A percentile compares a stretch with the other conserved stretches of the same genome.
Conservation (phyloP, 2,888 invertebrate species). For the Operophtera brumata region DNA sequence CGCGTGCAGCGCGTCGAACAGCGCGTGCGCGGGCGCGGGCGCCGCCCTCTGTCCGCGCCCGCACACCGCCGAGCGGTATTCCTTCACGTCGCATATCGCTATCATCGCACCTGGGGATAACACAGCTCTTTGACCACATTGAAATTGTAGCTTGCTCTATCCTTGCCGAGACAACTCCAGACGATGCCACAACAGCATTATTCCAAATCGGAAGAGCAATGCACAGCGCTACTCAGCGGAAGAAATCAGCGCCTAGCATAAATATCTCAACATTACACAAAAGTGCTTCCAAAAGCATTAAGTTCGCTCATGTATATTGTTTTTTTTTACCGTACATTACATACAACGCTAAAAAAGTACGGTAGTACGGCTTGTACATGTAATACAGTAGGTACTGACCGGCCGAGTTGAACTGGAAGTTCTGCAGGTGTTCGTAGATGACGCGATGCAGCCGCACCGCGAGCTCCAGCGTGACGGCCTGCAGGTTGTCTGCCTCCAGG, state of each 20-base stretch:
- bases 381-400: slow-evolving; percentile 73
- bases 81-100: slow-evolving; percentile 98
- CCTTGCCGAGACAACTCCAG: no score
- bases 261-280: no score
- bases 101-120: slow-evolving; percentile 90
- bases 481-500: slow-evolving; percentile 95
- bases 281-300: no score
- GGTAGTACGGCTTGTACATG: no score
- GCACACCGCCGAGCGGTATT: slow-evolving; percentile 95
- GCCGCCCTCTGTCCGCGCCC: slow-evolving; percentile 69
- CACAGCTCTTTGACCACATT: background rate
- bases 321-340: no score
- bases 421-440: slow-evolving; percentile 96
- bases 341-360: no score
- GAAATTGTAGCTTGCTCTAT: no score
- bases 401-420: slow-evolving; percentile 96
- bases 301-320: no score
- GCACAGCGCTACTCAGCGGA: no score
- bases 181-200: no score
- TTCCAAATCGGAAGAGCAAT: no score
- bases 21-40: slow-evolving; percentile 88
- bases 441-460: slow-evolving; percentile 96
- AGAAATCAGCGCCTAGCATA: no score
- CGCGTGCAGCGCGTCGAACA: slow-evolving; percentile 98
- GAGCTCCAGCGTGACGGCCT: slow-evolving; percentile 91